Evolutionary conservation across 1,140 invertebrate species (phyloP).

Genomic region (Nymphalis io): DNA sequence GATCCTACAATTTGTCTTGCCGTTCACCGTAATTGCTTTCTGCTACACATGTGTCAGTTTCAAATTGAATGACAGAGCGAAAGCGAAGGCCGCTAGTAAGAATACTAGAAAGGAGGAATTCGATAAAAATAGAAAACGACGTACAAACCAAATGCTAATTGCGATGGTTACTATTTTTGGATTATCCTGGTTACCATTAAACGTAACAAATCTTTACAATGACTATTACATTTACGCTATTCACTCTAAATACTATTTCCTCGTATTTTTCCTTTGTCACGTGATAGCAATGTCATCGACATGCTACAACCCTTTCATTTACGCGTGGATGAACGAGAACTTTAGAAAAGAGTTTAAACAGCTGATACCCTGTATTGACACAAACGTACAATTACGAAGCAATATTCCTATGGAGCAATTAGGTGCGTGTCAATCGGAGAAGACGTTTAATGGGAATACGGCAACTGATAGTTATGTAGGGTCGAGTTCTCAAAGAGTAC

Average conservation of each 20-base stretch:
- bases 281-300: constrained; percentile 98
- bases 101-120: constrained; percentile 88
- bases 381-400: constrained; percentile 64
- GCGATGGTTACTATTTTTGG: constrained; percentile 98
- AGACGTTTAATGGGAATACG: constrained; percentile 87
- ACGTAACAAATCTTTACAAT: constrained; percentile 92
- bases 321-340: constrained; percentile 98
- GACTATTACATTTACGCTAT: constrained; percentile 89
- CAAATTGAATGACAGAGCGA: constrained; percentile 89
- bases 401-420: constrained; percentile 71
- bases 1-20: constrained; percentile 95
- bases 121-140: constrained; percentile 86
- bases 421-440: constrained; percentile 81
- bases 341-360: constrained; percentile 98
- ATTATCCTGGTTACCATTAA: constrained; percentile 97
- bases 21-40: constrained; percentile 96
- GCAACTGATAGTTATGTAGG: constrained; percentile 78
- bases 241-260: constrained; percentile 90
- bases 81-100: constrained; percentile 88
- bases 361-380: constrained; percentile 88
- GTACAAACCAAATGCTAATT: constrained; percentile 97
- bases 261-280: constrained; percentile 94
- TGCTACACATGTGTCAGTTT: constrained; percentile 97
- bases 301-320: constrained; percentile 95
- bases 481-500: constrained; percentile 64